Conservation (phyloP, 2,797 vertebrate species). For the Neosalanx taihuensis region DNA sequence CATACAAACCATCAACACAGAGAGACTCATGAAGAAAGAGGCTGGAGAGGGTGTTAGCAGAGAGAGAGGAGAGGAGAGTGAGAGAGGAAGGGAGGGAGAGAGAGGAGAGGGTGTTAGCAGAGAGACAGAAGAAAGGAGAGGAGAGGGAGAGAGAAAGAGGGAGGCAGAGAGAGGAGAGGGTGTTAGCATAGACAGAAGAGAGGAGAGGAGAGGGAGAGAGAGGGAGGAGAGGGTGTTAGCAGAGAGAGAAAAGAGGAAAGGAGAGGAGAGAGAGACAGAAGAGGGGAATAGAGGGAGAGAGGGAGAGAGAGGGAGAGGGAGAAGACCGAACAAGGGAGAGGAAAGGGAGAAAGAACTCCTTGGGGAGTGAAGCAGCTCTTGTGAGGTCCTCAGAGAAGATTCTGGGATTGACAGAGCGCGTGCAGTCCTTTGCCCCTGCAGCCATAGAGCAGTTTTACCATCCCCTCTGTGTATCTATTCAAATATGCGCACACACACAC, state of each 20-base stretch:
- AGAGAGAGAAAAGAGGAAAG: slow-evolving; percentile 53
- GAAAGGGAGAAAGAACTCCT: too few species aligned
- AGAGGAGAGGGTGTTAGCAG: too few species aligned
- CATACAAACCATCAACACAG: slow-evolving; percentile 20
- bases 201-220: too few species aligned
- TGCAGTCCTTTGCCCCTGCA: slow-evolving; percentile 32
- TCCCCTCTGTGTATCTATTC: slow-evolving; percentile 80
- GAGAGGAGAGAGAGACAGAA: slow-evolving; percentile 16
- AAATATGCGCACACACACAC: slow-evolving; percentile 23
- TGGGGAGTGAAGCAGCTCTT: too few species aligned
- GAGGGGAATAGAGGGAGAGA: too few species aligned
- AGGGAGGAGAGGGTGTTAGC: not conserved
- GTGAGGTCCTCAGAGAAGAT: slow-evolving; percentile 42
- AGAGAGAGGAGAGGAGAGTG: too few species aligned
- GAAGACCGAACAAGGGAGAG: too few species aligned
- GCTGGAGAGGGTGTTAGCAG: slow-evolving; percentile 41
- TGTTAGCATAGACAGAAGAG: fast-evolving
- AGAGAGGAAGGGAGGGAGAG: too few species aligned
- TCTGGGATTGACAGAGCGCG: slow-evolving; percentile 48
- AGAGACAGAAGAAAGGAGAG: fast-evolving
- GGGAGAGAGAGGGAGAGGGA: too few species aligned
- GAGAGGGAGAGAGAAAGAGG: too few species aligned
- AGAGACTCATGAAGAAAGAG: not conserved
- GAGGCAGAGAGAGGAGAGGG: too few species aligned
- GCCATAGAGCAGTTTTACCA: slow-evolving; percentile 65